Evolutionary conservation across 2,113 vertebrate species (phyloP), one percentile per base, ranked within the genome.

Genomic region (Thryonomys swinderianus): DNA sequence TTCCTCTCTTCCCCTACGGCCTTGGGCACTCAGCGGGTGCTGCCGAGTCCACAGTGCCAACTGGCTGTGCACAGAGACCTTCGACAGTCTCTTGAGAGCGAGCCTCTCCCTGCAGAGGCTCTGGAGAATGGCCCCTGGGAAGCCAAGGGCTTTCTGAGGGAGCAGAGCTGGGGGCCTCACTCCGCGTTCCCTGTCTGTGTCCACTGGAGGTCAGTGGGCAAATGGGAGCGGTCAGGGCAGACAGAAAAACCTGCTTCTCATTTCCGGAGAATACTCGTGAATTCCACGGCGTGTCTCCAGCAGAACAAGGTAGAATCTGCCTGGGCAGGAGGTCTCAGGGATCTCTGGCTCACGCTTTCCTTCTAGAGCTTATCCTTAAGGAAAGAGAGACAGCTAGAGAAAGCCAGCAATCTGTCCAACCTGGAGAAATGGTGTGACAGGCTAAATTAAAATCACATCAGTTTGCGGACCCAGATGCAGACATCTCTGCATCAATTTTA

Each of bases 231-330:
- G 96, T 94, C 93, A 92, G 0, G 23, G 51, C 2, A 83, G 83
- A n/a, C 95, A 98, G 97, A 95, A 66, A 97, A 97, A 95, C 96
- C 93, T 89, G 79, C 42, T 93, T 87, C 64, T 11, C n/a, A 95
- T 82, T 94, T 97, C 55, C 74, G 95, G 93, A 9, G 84, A 93
- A 95, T 83, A 88, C 82, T 85, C 16, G 42, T 95, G 94, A 96
- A 79, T 96, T 59, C 91, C 76, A 95, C 42, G 92, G 93, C 93
- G 85, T 61, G 73, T 95, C 95, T 94, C 0, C 2, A 21, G n/a
- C 20, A 21, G 14, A 57, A 0, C 90, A 59, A 69, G 95, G 0
- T 16, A 94, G 93, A 73, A 0, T 48, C 11, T 42, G 32, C 18
- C 67, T 0, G 25, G 45, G 34, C 20, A 21, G 37, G 3, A 6